Base-by-base conservation (phyloP, 1,140 invertebrate species). In the Cyphomyrmex costatus region DNA sequence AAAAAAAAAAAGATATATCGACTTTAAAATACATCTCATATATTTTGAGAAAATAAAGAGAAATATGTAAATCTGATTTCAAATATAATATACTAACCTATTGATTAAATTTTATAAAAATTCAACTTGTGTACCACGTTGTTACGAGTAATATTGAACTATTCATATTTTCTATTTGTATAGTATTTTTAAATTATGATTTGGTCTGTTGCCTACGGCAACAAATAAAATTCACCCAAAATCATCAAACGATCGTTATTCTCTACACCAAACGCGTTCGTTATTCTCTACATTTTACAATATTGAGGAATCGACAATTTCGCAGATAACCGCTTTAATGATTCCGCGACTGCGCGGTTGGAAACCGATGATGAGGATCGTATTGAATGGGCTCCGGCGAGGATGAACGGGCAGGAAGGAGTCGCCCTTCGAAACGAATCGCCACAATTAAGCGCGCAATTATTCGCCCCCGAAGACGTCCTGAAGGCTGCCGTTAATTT, bases 381-480 rank as follows among this genome's bases (percentile, higher is more conserved):
- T 46, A 80, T 90, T 60, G 89, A 85, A 63, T 42, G 36, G 53
- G 60, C 33, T 36, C 46, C 30, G 33, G 71, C 14, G 33, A 51
- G 19, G 58, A 19, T 16, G 71, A 53, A 56, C n/a, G 56, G 42
- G 77, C 19, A 42, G 63, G 58, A 49, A 58, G 79, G 14, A 86
- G 66, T 46, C 71, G 51, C 8, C 73, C 21, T 53, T 53, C 79
- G 86, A 84, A 87, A 90, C 87, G 90, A 88, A 91, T 91, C 87
- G 84, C 74, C 83, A 88, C 90, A 90, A 91, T 91, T 91, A 91
- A 91, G 89, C 78, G 70, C 83, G 86, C 89, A 88, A 90, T 90
- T 90, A 90, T 90, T 90, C 86, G 78, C 68, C 27, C 33, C 10
- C 86, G 80, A 90, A 90, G 89, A 90, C 89, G 68, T 46, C 19